A percentile compares a stretch with the other conserved stretches of the same genome.
These are phyloP conservation scores for Nesometra sesokonis DNA, from an alignment of 35 echinoderm and acorn worm genomes.

Conservation along the genomic window DNA sequence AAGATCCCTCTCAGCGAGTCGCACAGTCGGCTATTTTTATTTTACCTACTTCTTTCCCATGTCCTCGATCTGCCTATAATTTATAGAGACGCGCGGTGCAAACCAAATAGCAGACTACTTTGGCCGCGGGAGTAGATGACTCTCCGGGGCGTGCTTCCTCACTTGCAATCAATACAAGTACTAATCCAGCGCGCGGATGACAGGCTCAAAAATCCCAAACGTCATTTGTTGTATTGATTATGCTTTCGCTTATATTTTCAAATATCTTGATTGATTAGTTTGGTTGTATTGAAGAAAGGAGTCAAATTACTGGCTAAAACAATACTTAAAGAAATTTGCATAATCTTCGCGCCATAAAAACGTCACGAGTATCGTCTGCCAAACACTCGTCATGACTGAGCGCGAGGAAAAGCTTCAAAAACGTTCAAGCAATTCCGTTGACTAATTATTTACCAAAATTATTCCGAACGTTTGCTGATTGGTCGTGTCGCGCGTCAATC, in stretches of 20 bases:
- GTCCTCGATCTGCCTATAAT: background rate
- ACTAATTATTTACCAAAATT: background rate
- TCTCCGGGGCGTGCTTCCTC: background rate
- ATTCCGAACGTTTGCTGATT: background rate
- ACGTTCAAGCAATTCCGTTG: background rate
- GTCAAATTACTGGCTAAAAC: background rate
- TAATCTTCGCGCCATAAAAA: background rate
- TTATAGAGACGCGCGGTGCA: background rate
- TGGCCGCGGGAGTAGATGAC: background rate
- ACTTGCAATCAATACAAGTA: background rate
- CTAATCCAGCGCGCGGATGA: background rate
- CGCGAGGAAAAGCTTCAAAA: background rate
- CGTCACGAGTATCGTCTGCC: background rate
- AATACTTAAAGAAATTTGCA: background rate
- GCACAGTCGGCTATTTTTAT: background rate
- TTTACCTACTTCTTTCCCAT: background rate
- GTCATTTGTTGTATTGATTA: background rate
- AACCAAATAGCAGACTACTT: background rate
- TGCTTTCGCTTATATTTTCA: background rate
- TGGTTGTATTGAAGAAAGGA: background rate
- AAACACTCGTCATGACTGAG: background rate
- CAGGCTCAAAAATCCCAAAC: background rate
- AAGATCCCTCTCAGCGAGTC: background rate
- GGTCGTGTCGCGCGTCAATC: background rate
- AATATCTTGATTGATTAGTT: background rate